Evolutionary conservation across 1,140 invertebrate genomes (phyloP).

Genomic region (Bemisia tabaci): DNA sequence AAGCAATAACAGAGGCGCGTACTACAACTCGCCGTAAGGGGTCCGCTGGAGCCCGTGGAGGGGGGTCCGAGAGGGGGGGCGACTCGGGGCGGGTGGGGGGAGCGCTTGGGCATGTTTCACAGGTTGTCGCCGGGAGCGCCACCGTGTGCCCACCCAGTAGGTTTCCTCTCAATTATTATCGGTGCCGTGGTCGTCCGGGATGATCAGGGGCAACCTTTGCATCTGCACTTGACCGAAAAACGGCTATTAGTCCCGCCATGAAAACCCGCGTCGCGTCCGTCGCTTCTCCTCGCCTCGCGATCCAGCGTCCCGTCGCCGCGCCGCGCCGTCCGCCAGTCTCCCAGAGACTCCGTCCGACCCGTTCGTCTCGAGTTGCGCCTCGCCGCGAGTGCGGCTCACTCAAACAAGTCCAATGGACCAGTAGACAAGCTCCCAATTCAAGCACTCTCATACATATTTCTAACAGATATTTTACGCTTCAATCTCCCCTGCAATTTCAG

Average conservation of each 20-base stretch:
- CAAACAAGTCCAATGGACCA: too few species aligned
- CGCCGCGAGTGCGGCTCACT: too few species aligned
- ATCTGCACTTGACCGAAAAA: not conserved
- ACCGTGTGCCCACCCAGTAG: not conserved
- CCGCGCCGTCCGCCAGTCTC: not conserved
- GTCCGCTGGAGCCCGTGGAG: not conserved
- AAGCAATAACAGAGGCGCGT: not conserved
- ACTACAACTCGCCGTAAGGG: not conserved
- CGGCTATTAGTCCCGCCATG: not conserved
- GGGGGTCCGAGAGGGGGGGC: not conserved
- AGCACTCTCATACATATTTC: too few species aligned
- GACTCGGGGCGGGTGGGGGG: not conserved
- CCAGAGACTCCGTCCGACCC: too few species aligned
- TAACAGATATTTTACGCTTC: too few species aligned
- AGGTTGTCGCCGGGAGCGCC: not conserved
- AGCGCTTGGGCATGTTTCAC: not conserved
- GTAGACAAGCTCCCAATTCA: too few species aligned
- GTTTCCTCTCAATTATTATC: not conserved
- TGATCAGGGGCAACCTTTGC: not conserved
- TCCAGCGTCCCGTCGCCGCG: not conserved
- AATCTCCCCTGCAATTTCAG: too few species aligned
- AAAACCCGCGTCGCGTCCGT: not conserved
- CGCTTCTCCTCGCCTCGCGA: not conserved
- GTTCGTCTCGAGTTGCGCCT: too few species aligned
- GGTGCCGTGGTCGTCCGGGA: not conserved